Evolutionary conservation across 2,797 vertebrate species (phyloP), one percentile per base, ranked within the genome.

Genomic region (Chelon auratus): DNA sequence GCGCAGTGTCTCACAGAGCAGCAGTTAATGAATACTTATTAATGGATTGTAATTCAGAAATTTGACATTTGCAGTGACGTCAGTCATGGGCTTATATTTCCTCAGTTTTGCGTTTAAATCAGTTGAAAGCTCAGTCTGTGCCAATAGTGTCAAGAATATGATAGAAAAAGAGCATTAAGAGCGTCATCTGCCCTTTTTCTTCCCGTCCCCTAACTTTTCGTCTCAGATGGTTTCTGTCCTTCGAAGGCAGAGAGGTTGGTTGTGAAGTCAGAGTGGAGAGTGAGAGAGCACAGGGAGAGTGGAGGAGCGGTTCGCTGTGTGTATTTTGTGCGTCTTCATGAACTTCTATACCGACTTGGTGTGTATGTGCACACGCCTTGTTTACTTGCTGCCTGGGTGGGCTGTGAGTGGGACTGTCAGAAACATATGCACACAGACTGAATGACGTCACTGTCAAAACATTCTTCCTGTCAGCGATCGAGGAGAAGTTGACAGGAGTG

Each of bases 361-460:
- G 54, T 62, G 48, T 53, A 3, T 40, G 53, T 45, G 58, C 10
- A 24, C 59, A 66, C 15, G 42, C 47, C 43, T 69, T 84, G 81
- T 81, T 80, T 78, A 62, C 68, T 43, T 22, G 70, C 75, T 30
- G 68, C 75, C 48, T 88, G 80, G 83, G 78, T 88, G 86, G 82
- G 76, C 81, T 54, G 18, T 8, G 65, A 77, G 67, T 47, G 24
- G 63, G 45, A 59, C 65, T 74, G 74, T 78, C 68, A 78, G 61
- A 83, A 64, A 67, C 50, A 20, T 45, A 66, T 82, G 40, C 58
- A 60, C 53, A 51, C 40, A 39, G 57, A 61, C 48, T 56, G 22
- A 64, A 13, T 62, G 43, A 69, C 4, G 24, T 77, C 72, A 26
- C 45, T 39, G 14, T 45, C 15, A 10, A 62, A 58, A n/a, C 47